These are phyloP conservation scores for Rattus rattus DNA, from an alignment of 2,113 vertebrate species.

Conservation along the genomic window DNA sequence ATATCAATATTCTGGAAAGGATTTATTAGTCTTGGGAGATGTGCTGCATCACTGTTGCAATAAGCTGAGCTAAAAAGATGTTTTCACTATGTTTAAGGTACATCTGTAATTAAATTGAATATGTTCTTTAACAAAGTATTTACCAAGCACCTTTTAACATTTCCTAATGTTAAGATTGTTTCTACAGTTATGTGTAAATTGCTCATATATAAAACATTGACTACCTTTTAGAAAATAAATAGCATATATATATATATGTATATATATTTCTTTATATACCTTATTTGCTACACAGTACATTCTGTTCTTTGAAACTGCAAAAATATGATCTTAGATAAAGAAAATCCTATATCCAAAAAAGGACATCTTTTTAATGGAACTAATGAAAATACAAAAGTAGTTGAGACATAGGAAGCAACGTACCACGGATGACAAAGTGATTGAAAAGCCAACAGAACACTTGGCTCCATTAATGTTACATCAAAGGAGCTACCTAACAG, in stretches of 20 bases:
- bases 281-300: not conserved
- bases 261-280: not conserved
- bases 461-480: slow-evolving; percentile 52
- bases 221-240: not conserved
- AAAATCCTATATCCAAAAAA: slow-evolving; percentile 22
- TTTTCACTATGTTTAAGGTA: slow-evolving; percentile 29
- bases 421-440: not conserved
- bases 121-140: not conserved
- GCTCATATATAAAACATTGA: not conserved
- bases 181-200: not conserved
- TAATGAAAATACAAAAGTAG: not conserved
- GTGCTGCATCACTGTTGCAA: not conserved
- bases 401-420: slow-evolving; percentile 4
- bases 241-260: not conserved
- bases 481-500: slow-evolving; percentile 53
- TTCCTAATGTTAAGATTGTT: not conserved
- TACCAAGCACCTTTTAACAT: not conserved
- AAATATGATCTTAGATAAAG: not conserved
- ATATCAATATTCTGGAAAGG: not conserved
- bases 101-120: slow-evolving; percentile 39
- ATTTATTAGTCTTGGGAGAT: slow-evolving; percentile 17
- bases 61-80: not conserved
- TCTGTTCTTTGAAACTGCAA: slow-evolving; percentile 38
- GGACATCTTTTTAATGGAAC: slow-evolving; percentile 44
- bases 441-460: slow-evolving; percentile 15